Conservation (phyloP, 1,140 invertebrate genomes). For the Thaumatotibia leucotreta region DNA sequence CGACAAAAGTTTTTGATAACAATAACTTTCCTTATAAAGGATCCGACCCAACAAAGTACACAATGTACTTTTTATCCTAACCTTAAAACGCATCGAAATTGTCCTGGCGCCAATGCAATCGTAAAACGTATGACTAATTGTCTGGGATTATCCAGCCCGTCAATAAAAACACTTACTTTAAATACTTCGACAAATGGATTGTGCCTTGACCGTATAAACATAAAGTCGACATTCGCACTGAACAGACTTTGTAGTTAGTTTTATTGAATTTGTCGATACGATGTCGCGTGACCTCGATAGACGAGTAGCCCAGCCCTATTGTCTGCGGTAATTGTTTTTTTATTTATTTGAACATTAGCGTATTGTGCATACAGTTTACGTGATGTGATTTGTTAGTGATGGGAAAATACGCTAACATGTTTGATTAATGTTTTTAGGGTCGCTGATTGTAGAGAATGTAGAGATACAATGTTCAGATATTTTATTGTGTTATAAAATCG, state of each 20-base stretch:
- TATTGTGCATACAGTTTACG: not conserved
- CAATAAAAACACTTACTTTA: not conserved
- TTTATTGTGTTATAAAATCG: no score
- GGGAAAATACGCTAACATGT: not conserved
- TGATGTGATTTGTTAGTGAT: not conserved
- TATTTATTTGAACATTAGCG: constrained; percentile 7
- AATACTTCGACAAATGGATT: not conserved
- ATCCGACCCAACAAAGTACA: no score
- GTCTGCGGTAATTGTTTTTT: constrained; percentile 49
- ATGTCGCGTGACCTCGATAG: constrained; percentile 25
- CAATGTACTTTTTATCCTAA: constrained; percentile 3
- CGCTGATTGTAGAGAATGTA: no score
- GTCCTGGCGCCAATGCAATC: constrained; percentile 5
- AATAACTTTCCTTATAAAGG: no score
- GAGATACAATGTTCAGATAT: no score
- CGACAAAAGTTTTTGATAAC: no score
- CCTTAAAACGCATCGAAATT: not conserved
- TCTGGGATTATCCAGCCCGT: constrained; percentile 5
- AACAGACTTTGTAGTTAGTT: not conserved
- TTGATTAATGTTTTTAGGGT: no score
- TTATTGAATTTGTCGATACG: not conserved
- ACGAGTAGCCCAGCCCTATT: constrained; percentile 57
- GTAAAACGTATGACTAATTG: constrained; percentile 11
- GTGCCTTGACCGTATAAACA: not conserved
- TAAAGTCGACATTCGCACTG: not conserved